Evolutionary conservation across 2,113 vertebrate species (phyloP).

Genomic region (Chiloscyllium plagiosum): DNA sequence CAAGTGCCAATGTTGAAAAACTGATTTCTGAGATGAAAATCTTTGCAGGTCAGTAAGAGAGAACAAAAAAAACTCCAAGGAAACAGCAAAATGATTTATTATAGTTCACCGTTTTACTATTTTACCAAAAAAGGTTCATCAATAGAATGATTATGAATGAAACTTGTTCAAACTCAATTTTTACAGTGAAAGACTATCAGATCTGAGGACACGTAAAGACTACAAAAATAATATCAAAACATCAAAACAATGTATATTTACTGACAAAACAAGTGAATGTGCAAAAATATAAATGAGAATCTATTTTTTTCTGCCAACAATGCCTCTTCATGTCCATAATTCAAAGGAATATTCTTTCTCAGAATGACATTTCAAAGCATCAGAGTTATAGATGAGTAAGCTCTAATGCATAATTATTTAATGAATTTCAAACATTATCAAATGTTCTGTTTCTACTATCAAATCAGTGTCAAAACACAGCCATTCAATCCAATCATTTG

Average conservation of each 20-base stretch:
- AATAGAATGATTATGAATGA: not conserved
- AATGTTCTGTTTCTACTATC: not conserved
- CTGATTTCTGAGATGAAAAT: not conserved
- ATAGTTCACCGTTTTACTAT: not conserved
- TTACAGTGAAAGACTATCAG: not conserved
- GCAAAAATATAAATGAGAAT: no score
- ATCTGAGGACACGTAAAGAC: not conserved
- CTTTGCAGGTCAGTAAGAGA: not conserved
- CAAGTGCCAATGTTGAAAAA: conserved; percentile 30
- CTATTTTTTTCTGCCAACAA: not conserved
- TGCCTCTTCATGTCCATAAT: not conserved
- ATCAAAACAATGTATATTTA: not conserved
- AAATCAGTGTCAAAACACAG: not conserved
- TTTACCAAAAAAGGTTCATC: not conserved
- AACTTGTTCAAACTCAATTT: not conserved
- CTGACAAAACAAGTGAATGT: not conserved
- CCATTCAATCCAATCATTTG: not conserved
- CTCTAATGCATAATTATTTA: not conserved
- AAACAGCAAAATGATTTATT: conserved; percentile 1
- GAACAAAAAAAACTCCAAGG: not conserved
- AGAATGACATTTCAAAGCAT: not conserved
- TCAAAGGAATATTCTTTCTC: not conserved
- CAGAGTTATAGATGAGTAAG: not conserved
- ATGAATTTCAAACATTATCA: not conserved
- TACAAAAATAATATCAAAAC: not conserved